Evolutionary conservation across 92 coral and sea anemone genomes (phyloP), one percentile per base, ranked within the genome.

Genomic region (Hydrozoanthus gracilis): DNA sequence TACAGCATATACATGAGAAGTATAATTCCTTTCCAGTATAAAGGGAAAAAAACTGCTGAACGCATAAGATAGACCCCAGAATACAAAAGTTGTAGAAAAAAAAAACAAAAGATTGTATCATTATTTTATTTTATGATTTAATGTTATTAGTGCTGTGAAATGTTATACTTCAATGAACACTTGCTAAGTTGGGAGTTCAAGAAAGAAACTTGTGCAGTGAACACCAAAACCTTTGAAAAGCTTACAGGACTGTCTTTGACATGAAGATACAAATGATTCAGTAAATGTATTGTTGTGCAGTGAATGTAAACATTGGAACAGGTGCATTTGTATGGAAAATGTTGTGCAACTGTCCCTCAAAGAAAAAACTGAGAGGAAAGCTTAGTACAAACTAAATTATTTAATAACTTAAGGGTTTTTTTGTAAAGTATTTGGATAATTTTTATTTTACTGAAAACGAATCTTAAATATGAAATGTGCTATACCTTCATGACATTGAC

Each of bases 231-330:
- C 10, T 16, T 27, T 54, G 46, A 4, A 13, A 8, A 12, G 20
- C 9, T 45, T 47, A 16, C 73, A 47, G 8, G 16, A 50, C 12
- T 46, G 84, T 62, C 11, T 15, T 79, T 62, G 85, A 49, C 52
- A 44, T 44, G 4, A 3, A 66, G 46, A 18, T 48, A 48, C 11
- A 65, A 48, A 46, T 35, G 15, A 27, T 56, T 77, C 13, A 20
- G 18, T 45, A 80, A 46, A 48, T 65, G 48, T 6, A 80, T 70
- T 80, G 51, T 80, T 80, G 47, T 65, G 60, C 69, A 65, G 58
- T 69, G 13, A 49, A 10, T 44, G 62, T 80, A 46, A 80, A 80
- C 85, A 80, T 8, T 5, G 7, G 74, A 80, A 47, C 85, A 80
- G 85, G 85, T 80, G 85, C 85, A 80, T 5, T 11, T 5, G 27